Evolutionary conservation across 64 coral and sea anemone genomes (phyloP).

Genomic region (Hydrozoanthus tunicans): DNA sequence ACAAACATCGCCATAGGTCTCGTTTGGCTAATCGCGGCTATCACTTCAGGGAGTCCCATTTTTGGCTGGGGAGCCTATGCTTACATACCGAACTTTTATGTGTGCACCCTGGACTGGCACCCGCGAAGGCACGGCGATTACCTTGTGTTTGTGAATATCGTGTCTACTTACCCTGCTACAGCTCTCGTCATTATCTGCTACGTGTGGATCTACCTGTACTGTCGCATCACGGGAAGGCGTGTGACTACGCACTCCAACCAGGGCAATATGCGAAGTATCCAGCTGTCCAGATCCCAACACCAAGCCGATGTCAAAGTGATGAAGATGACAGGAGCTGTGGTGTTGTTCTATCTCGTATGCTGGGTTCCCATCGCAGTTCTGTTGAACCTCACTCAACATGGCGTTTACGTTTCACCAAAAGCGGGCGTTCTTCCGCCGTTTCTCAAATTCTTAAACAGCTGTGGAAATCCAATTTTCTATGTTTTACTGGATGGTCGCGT

Average conservation of each 20-base stretch:
- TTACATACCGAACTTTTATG: slow-evolving; percentile 9
- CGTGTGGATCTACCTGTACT: slow-evolving; percentile 7
- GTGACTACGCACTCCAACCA: background rate
- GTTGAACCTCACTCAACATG: slow-evolving; percentile 37
- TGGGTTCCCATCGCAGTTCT: slow-evolving; percentile 63
- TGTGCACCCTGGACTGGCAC: slow-evolving; percentile 21
- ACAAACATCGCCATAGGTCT: slow-evolving; percentile 2
- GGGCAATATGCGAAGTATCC: background rate
- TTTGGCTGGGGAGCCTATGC: slow-evolving; percentile 19
- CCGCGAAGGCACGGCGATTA: background rate
- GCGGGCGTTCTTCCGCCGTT: slow-evolving; percentile 28
- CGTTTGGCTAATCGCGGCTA: background rate
- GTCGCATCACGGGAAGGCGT: background rate
- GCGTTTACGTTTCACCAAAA: background rate
- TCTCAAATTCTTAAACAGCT: slow-evolving; percentile 66
- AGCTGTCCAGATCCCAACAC: background rate
- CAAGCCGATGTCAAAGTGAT: slow-evolving; percentile 35
- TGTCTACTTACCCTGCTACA: slow-evolving; percentile 29
- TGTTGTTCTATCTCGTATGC: slow-evolving; percentile 54
- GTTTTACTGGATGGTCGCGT: slow-evolving; percentile 67
- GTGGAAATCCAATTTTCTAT: slow-evolving; percentile 78
- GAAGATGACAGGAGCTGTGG: slow-evolving; percentile 60
- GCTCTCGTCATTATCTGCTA: background rate
- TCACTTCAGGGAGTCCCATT: background rate
- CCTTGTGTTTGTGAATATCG: slow-evolving; percentile 13